These are phyloP conservation scores for Anarrhichthys ocellatus DNA, from an alignment of 2,113 vertebrate genomes.

Conservation along the genomic window DNA sequence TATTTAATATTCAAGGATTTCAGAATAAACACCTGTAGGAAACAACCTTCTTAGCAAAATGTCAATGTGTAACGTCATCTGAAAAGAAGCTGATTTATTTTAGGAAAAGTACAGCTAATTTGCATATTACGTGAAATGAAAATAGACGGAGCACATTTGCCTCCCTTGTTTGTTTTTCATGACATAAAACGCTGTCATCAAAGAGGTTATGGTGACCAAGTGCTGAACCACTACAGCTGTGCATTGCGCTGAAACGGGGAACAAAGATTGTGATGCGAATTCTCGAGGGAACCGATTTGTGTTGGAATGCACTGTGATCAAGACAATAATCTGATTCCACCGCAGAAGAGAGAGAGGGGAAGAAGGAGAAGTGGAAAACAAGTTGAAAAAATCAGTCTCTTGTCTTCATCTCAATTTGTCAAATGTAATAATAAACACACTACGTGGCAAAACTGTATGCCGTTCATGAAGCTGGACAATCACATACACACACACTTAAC, in stretches of 20 bases:
- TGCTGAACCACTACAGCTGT: conserved; percentile 41
- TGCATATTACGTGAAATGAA: not conserved
- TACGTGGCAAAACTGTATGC: conserved; percentile 1
- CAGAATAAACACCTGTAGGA: not conserved
- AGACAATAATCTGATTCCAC: conserved; percentile 41
- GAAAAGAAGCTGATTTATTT: not conserved
- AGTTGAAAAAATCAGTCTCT: conserved; percentile 39
- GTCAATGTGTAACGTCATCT: not conserved
- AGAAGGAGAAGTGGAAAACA: conserved; percentile 13
- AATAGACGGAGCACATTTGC: not conserved
- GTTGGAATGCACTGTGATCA: conserved; percentile 68
- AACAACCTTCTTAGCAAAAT: too few species aligned
- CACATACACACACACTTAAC: not conserved
- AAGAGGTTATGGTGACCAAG: conserved; percentile 19
- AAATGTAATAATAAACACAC: conserved; percentile 45
- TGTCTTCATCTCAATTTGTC: conserved; percentile 50
- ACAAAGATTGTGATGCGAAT: conserved; percentile 39
- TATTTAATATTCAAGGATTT: too few species aligned
- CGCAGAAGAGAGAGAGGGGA: conserved; percentile 9
- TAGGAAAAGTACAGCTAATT: not conserved
- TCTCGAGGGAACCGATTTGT: conserved; percentile 55
- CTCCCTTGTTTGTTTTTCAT: not conserved
- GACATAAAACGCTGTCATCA: conserved; percentile 36
- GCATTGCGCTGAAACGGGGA: conserved; percentile 27
- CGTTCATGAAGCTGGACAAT: conserved; percentile 19